Percentiles rank a stretch among this genome's conserved stretches.
Conservation (phyloP, 2,888 invertebrate genomes). For the Diplolepis rosae region DNA sequence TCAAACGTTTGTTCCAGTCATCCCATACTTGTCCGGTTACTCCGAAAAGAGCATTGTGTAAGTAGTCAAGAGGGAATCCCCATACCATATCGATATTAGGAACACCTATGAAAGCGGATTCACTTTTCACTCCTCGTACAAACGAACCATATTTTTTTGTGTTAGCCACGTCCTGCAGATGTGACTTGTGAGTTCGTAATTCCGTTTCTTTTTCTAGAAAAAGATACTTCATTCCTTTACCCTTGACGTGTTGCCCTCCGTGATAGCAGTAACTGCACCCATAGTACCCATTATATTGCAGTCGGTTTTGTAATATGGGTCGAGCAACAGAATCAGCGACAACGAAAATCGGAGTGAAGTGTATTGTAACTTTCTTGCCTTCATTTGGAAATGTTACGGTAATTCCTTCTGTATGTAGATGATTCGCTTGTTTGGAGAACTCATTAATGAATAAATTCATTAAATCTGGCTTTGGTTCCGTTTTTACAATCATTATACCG, state of each 20-base stretch:
- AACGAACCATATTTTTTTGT: background rate
- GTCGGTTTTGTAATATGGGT: constrained; percentile 30
- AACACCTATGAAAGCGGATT: background rate
- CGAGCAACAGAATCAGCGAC: constrained; percentile 32
- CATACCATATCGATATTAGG: constrained; percentile 20
- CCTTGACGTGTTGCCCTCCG: constrained; percentile 12
- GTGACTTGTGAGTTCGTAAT: constrained; percentile 27
- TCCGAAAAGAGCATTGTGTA: constrained; percentile 23
- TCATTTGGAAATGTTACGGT: background rate
- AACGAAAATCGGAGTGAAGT: background rate
- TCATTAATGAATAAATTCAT: constrained; percentile 29
- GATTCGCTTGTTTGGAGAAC: constrained; percentile 5
- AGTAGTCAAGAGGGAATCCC: constrained; percentile 24
- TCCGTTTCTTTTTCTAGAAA: constrained; percentile 12
- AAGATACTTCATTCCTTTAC: constrained; percentile 32
- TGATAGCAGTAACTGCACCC: constrained; percentile 41
- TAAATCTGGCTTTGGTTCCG: constrained; percentile 26
- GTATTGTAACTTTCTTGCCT: background rate
- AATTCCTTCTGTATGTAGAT: background rate
- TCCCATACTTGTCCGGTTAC: background rate
- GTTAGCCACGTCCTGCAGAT: background rate
- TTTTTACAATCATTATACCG: constrained; percentile 27
- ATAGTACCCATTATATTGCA: constrained; percentile 38
- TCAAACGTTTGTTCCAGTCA: background rate
- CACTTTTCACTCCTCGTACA: constrained; percentile 17